Base-by-base conservation (phyloP, 2,888 invertebrate genomes). In the Dugesia japonica region DNA sequence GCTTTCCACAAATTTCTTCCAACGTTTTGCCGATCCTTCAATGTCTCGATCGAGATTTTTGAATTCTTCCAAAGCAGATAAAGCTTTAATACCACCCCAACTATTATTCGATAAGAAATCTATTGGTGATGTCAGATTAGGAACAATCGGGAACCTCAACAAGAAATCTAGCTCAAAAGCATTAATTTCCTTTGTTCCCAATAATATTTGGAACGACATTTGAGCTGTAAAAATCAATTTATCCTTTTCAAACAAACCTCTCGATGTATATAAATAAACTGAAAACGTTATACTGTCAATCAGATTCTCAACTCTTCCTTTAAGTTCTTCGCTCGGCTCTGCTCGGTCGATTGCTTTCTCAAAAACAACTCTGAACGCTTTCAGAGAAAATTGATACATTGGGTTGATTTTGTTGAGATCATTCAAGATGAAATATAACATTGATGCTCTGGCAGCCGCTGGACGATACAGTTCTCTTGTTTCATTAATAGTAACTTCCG, bases 321-420 rank as follows among this genome's bases (percentile, higher is more conserved):
- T 87, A 0, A 94, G 91, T 80, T 89, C 90, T 23, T 90, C 89
- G 0, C 91, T 89, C 0, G 90, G 89, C 79, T 91, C 90, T 0
- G 94, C 92, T 82, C 89, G 89, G 71, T 90, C 90, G 82, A 95
- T 94, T 23, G 94, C 94, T 83, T 93, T 94, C 87, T 93, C 92
- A 84, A 94, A 94, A 31, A 94, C 94, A n/a, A 93, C 92, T 84
- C 92, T 92, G 85, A 94, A 94, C 0, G 94, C 93, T 91, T 92
- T 81, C 78, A 95, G 86, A 17, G 94, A 94, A 86, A 95, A 95
- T 84, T 94, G 94, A 84, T 95, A 95, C 81, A 95, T 94, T 0
- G 93, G 93, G 86, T 94, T 94, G 79, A 95, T 94, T 33, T 92
- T 93, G 85, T 93, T 92, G 78, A 95, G 87, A 80, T 95, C 94